Conservation (phyloP, 2,888 invertebrate genomes). For the Patella caerulea region DNA sequence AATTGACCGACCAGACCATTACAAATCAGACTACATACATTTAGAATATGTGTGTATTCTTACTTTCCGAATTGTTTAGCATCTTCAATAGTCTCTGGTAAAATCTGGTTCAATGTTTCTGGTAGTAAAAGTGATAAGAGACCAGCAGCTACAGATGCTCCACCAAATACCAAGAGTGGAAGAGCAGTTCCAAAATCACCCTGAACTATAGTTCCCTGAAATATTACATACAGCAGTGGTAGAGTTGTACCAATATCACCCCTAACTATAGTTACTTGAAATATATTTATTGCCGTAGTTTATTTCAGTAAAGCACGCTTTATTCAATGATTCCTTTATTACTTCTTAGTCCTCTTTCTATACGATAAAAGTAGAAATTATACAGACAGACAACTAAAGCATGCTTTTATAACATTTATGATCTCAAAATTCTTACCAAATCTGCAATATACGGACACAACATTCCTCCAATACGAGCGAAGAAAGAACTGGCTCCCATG, state of each 20-base stretch:
- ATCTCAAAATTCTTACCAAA: neutral
- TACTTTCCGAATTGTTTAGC: slow-evolving; percentile 34
- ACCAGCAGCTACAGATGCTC: slow-evolving; percentile 80
- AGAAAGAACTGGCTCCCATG: neutral
- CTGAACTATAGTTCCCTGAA: slow-evolving; percentile 20
- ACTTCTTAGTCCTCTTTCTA: no score
- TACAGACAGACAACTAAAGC: no score
- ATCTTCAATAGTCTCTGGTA: slow-evolving; percentile 76
- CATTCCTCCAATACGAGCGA: neutral
- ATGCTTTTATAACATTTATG: no score
- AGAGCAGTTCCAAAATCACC: slow-evolving; percentile 33
- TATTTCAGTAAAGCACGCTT: no score
- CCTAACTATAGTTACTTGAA: no score
- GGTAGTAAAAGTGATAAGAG: slow-evolving; percentile 80
- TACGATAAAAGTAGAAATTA: no score
- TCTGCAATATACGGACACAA: slow-evolving; percentile 4
- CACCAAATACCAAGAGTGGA: slow-evolving; percentile 82
- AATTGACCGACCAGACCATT: no score
- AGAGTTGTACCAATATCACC: no score
- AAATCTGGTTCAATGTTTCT: slow-evolving; percentile 82
- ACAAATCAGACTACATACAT: no score
- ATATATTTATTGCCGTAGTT: no score
- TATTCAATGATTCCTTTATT: no score
- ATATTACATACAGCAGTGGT: no score
- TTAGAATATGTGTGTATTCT: neutral